These are phyloP conservation scores for Xerus inauris DNA, from an alignment of 2,113 vertebrate genomes.

Conservation along the genomic window DNA sequence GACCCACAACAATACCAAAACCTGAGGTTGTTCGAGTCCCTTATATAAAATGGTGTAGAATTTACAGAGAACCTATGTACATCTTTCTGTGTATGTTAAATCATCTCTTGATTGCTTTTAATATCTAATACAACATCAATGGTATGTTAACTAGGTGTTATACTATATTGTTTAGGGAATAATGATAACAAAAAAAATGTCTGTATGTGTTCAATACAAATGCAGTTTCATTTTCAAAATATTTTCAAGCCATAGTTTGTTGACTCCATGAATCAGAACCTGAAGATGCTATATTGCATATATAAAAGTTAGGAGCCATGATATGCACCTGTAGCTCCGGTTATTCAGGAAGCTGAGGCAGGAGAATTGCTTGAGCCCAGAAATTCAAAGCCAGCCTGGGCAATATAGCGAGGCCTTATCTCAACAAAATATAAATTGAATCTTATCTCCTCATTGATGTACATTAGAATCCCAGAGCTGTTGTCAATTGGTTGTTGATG, in stretches of 20 bases:
- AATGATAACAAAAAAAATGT: background rate
- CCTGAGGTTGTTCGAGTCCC: background rate
- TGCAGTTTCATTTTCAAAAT: background rate
- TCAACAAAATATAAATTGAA: background rate
- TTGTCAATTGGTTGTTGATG: background rate
- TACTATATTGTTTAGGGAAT: background rate
- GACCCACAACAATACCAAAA: background rate
- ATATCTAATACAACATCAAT: background rate
- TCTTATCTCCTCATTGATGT: background rate
- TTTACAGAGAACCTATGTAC: background rate
- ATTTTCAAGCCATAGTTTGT: background rate
- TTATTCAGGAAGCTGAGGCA: background rate
- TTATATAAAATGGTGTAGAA: background rate
- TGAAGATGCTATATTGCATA: too few species aligned
- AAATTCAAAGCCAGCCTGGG: background rate
- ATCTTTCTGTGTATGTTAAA: background rate
- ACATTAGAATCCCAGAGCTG: background rate
- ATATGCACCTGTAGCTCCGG: background rate
- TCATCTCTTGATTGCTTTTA: too few species aligned
- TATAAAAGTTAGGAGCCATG: background rate
- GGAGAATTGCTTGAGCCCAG: background rate
- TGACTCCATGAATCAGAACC: background rate
- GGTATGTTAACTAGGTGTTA: background rate
- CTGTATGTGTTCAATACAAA: background rate
- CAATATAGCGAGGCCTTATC: background rate